A percentile compares a stretch with the other conserved stretches of the same genome.
These are phyloP conservation scores for Brachyopa scutellaris DNA, from an alignment of 2,888 invertebrate species.

Conservation along the genomic window DNA sequence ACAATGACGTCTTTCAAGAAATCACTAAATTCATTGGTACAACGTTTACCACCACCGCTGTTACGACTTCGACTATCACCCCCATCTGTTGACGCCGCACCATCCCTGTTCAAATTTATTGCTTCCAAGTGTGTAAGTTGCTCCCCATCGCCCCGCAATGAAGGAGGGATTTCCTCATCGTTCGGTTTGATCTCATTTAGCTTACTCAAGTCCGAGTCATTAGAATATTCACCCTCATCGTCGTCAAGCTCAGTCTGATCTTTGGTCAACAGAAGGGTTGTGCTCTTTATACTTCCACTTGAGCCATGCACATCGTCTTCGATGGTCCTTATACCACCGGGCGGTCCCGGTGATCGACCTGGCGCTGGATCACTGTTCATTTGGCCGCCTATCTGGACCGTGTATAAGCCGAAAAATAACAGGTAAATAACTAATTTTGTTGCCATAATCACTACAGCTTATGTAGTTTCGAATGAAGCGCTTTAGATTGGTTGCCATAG, in stretches of 20 bases:
- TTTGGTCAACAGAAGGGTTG: conserved; percentile 54
- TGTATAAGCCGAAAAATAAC: conserved; percentile 76
- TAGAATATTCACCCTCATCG: conserved; percentile 50
- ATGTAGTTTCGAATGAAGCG: conserved; percentile 51
- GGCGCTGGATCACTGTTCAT: conserved; percentile 86
- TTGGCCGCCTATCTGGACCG: conserved; percentile 78
- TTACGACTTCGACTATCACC: neutral
- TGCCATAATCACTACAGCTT: conserved; percentile 76
- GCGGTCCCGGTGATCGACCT: conserved; percentile 86
- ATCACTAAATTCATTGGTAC: conserved; percentile 73
- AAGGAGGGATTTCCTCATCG: conserved; percentile 54
- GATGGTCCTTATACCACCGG: conserved; percentile 75
- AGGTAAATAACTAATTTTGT: conserved; percentile 77
- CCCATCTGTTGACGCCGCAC: conserved; percentile 30
- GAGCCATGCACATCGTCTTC: conserved; percentile 66
- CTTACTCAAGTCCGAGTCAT: conserved; percentile 61
- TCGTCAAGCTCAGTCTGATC: conserved; percentile 64
- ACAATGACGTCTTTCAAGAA: conserved; percentile 74
- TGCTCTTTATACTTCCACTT: conserved; percentile 58
- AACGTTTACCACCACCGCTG: conserved; percentile 40
- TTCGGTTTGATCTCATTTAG: conserved; percentile 67
- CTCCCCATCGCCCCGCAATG: conserved; percentile 2
- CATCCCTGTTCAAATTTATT: conserved; percentile 32
- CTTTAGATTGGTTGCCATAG: conserved; percentile 73
- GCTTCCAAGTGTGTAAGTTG: conserved; percentile 29